Conservation (phyloP, 2,113 vertebrate genomes). For the Osmerus eperlanus region DNA sequence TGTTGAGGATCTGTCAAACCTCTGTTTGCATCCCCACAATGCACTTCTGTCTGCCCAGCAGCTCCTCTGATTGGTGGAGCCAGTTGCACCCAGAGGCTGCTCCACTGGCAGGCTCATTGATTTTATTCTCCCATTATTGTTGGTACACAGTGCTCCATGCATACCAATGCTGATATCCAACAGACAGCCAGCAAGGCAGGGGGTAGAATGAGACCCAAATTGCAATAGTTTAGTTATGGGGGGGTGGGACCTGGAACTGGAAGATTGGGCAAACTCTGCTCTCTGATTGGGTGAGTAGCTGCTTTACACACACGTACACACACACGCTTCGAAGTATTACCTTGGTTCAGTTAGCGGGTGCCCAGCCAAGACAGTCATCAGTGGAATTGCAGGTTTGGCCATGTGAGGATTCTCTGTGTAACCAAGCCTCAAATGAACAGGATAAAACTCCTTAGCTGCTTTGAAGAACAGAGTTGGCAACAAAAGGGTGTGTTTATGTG, state of each 20-base stretch:
- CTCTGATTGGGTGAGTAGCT: constrained; percentile 24
- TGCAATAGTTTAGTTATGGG: constrained; percentile 32
- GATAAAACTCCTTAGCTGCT: constrained; percentile 45
- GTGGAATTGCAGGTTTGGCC: constrained; percentile 60
- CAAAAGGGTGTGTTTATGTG: constrained; percentile 1
- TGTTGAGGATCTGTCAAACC: constrained; percentile 71
- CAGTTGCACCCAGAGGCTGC: constrained; percentile 62
- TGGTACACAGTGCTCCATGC: constrained; percentile 52
- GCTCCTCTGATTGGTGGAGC: constrained; percentile 48
- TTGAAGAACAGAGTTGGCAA: not conserved
- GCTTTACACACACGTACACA: not conserved
- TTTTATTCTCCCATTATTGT: constrained; percentile 72
- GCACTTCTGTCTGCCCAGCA: constrained; percentile 4
- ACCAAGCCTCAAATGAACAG: constrained; percentile 58
- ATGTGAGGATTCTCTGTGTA: constrained; percentile 55
- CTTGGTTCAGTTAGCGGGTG: not conserved
- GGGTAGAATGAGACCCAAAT: constrained; percentile 52
- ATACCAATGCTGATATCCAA: constrained; percentile 61
- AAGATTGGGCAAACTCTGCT: constrained; percentile 38
- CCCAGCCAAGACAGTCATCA: constrained; percentile 60
- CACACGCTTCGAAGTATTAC: not conserved
- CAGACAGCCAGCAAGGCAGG: constrained; percentile 12
- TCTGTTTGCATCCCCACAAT: constrained; percentile 44
- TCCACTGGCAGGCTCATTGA: constrained; percentile 65
- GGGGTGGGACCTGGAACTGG: constrained; percentile 36